phyloP scores from a whole-genome alignment of 2,888 invertebrate genomes.

The Oscheius onirici region DNA sequence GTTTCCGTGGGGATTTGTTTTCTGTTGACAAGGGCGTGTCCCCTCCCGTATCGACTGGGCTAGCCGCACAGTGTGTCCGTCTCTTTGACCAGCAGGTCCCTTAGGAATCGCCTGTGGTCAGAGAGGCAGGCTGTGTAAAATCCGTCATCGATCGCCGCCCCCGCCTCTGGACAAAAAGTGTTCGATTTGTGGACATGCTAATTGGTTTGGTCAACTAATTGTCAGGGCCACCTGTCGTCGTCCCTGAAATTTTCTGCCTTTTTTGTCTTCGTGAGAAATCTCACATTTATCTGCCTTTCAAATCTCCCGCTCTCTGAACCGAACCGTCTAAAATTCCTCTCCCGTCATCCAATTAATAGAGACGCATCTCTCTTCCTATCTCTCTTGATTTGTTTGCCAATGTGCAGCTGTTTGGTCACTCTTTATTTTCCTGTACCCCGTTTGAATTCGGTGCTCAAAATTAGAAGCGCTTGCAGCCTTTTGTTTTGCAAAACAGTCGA shows the following conservation, averaged over 20 bases:
- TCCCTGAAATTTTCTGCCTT: background rate
- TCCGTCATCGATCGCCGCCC: conserved; percentile 28
- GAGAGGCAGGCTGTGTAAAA: conserved; percentile 15
- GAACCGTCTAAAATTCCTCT: background rate
- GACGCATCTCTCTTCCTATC: background rate
- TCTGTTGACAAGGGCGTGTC: conserved; percentile 31
- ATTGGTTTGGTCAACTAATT: conserved; percentile 14
- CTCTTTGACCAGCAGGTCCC: background rate
- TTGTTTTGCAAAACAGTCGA: no score
- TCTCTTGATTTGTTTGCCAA: background rate
- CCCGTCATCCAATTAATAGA: background rate
- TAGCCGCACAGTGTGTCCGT: conserved; percentile 5
- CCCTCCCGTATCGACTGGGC: conserved; percentile 8
- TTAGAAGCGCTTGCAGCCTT: no score
- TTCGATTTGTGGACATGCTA: conserved; percentile 18
- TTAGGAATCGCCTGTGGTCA: background rate
- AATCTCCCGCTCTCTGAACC: background rate
- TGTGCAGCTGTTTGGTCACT: background rate
- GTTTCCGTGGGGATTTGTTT: conserved; percentile 32
- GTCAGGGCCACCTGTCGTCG: conserved; percentile 16
- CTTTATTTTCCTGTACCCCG: no score
- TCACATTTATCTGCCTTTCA: background rate
- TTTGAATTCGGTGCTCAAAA: no score
- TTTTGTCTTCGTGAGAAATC: background rate
- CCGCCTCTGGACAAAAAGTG: conserved; percentile 12